Evolutionary conservation across 2,113 vertebrate species (phyloP), one percentile per base, ranked within the genome.

Genomic region (Cygnus buccinator): DNA sequence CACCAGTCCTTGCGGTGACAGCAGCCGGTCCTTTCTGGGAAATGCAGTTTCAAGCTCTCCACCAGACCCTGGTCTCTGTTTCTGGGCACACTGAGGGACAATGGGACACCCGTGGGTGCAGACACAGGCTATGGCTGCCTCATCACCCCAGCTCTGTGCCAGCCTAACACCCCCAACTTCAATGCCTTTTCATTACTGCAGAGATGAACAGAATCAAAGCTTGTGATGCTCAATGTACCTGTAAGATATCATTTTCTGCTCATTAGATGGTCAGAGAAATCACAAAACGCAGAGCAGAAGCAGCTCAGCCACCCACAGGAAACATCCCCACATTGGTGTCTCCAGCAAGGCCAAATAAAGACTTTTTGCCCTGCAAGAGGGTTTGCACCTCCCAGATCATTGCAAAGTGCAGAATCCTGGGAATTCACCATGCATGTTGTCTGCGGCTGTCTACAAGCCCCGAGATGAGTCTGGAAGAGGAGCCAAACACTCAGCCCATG

Each of bases 331-430:
- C 35, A 2, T 7, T 1, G 1, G 3, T 31, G 41, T 17, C 54
- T 59, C 37, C 75, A 73, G 59, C 39, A 63, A 43, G 33, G 54
- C 19, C 0, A 0, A 76, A 37, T 10, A 52, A 33, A 52, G 78
- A 48, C 6, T 7, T 71, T 37, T 13, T 46, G 66, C 65, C 46
- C 43, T 0, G 0, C 11, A 6, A 55, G 28, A 55, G 9, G 20
- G 14, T 86, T 79, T 71, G 76, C 31, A 75, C 3, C 44, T 71
- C 67, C 39, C 72, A 78, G 61, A n/a, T n/a, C 55, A 25, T 39
- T 7, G 50, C 18, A 62, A 68, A 44, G 33, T 2, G 39, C 21
- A 48, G 11, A 8, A 5, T 82, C 39, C 18, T 1, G 2, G 57
- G 41, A 75, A 66, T 57, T 21, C 43, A 59, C 70, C 57, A 19